A percentile compares a stretch with the other conserved stretches of the same genome.
phyloP scores from a whole-genome alignment of 2,797 vertebrate genomes.

The Epinephelus coioides region DNA sequence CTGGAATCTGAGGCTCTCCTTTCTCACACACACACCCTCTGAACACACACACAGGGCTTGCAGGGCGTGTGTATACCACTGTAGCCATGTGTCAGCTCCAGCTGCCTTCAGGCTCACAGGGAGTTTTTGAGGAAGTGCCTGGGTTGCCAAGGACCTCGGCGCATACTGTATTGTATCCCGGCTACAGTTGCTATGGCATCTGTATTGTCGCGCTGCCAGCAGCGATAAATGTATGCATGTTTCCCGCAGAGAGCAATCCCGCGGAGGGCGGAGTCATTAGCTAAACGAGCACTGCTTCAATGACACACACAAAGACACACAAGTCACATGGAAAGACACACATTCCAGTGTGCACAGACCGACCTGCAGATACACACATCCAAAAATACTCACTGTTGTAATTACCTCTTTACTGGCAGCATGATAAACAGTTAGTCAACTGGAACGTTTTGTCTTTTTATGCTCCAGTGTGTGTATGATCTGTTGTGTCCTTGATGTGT shows the following conservation, averaged over 20 bases:
- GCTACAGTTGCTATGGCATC: slow-evolving; percentile 72
- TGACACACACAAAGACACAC: slow-evolving; percentile 20
- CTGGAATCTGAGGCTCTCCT: slow-evolving; percentile 21
- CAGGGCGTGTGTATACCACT: slow-evolving; percentile 4
- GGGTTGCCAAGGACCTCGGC: slow-evolving; percentile 54
- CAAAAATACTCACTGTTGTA: slow-evolving; percentile 32
- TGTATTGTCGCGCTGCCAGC: slow-evolving; percentile 64
- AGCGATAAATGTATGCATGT: slow-evolving; percentile 66
- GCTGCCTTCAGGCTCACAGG: slow-evolving; percentile 59
- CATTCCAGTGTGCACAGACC: not conserved
- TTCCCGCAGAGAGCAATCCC: slow-evolving; percentile 61
- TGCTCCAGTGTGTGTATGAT: not conserved
- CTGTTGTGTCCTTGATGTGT: not conserved
- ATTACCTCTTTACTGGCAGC: slow-evolving; percentile 65
- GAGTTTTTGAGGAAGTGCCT: slow-evolving; percentile 50
- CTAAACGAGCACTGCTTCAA: slow-evolving; percentile 55
- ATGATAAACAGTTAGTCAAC: slow-evolving; percentile 28
- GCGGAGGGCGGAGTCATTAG: slow-evolving; percentile 68
- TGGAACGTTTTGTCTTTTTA: slow-evolving; percentile 17
- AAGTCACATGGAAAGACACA: slow-evolving; percentile 16
- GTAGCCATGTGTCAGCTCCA: slow-evolving; percentile 59
- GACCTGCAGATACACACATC: slow-evolving; percentile 4
- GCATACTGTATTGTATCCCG: slow-evolving; percentile 57
- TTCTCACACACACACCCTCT: slow-evolving; percentile 12
- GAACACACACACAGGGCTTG: not conserved